These are phyloP conservation scores for Deroptyus accipitrinus DNA, from an alignment of 2,113 vertebrate genomes.

Conservation along the genomic window DNA sequence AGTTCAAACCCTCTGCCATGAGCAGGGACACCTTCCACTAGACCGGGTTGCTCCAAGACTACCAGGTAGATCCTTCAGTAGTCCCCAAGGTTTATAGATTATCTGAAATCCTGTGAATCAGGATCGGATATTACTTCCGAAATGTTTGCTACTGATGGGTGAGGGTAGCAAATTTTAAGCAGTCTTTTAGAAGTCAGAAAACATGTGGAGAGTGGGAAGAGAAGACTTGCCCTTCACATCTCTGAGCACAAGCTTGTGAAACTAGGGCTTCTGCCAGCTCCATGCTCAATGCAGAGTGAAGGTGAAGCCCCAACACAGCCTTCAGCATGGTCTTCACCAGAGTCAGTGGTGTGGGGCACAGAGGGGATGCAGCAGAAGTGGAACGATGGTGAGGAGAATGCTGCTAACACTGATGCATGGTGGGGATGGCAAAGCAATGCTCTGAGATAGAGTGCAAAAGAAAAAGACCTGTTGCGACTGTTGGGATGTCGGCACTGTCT, in stretches of 20 bases:
- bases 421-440: background rate
- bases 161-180: background rate
- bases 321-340: background rate
- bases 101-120: background rate
- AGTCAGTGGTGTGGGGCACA: background rate
- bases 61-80: background rate
- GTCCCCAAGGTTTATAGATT: background rate
- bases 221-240: background rate
- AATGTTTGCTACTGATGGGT: background rate
- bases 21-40: background rate
- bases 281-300: background rate
- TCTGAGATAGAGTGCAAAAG: background rate
- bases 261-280: background rate
- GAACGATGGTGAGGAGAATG: background rate
- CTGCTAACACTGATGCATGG: background rate
- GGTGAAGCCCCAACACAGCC: background rate
- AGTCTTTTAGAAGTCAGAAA: background rate
- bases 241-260: background rate
- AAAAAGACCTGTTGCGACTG: background rate
- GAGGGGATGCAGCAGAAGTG: background rate
- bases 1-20: background rate
- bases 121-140: background rate
- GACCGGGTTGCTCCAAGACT: background rate
- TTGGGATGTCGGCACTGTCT: rapidly evolving
- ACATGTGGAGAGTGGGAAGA: background rate